These are phyloP conservation scores for Liasis olivaceus DNA, from an alignment of 2,797 vertebrate genomes.

Conservation along the genomic window DNA sequence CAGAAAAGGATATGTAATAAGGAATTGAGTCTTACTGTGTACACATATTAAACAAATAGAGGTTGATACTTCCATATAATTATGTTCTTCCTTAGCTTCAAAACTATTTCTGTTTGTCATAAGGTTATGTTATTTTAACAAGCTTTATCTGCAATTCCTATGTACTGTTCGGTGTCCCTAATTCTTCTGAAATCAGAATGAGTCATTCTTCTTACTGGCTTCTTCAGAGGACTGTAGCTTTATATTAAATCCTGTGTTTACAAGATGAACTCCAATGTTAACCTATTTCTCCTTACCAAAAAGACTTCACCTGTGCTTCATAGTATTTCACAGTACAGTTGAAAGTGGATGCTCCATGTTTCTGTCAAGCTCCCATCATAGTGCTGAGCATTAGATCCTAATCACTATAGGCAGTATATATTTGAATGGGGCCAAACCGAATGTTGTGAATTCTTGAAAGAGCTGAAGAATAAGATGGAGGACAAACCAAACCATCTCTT, in stretches of 20 bases:
- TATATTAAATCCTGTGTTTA: not conserved
- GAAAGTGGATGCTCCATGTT: not conserved
- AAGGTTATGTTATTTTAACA: not conserved
- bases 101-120: slow-evolving; percentile 28
- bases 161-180: not conserved
- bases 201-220: not conserved
- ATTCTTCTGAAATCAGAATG: not conserved
- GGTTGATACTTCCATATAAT: slow-evolving; percentile 37
- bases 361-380: not conserved
- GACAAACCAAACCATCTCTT: not conserved
- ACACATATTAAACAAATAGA: slow-evolving; percentile 33
- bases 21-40: not conserved
- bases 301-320: not conserved
- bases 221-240: not conserved
- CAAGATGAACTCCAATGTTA: not conserved
- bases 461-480: not conserved
- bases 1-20: not conserved
- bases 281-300: not conserved
- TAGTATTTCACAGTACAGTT: not conserved
- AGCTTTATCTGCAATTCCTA: not conserved
- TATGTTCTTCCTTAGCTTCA: slow-evolving; percentile 23
- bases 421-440: not conserved
- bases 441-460: not conserved
- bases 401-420: not conserved
- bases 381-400: not conserved